Percentiles rank a stretch among this genome's conserved stretches.
phyloP scores from a whole-genome alignment of 2,888 invertebrate genomes.

The Ochropleura plecta region DNA sequence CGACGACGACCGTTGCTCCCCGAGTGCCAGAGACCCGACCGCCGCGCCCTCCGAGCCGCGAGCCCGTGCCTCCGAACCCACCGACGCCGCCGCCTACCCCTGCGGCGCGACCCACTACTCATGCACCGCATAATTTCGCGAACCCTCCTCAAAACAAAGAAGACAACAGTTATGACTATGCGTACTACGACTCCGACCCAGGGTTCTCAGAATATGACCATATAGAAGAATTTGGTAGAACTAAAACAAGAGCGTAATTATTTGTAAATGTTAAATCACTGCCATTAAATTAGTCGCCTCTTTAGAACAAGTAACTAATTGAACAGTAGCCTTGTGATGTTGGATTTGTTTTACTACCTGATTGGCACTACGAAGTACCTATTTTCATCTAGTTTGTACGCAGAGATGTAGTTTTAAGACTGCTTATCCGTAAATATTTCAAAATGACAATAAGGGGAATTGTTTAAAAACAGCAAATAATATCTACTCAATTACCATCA shows the following conservation, averaged over 20 bases:
- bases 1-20: constrained; percentile 74
- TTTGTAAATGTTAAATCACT: constrained; percentile 74
- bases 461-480: constrained; percentile 12
- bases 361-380: constrained; percentile 34
- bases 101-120: constrained; percentile 72
- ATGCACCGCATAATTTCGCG: constrained; percentile 73
- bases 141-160: constrained; percentile 91
- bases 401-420: constrained; percentile 48
- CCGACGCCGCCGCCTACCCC: constrained; percentile 68
- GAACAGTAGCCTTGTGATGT: constrained; percentile 40
- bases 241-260: constrained; percentile 84
- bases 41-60: constrained; percentile 71
- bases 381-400: constrained; percentile 21
- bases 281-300: constrained; percentile 89
- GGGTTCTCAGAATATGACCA: constrained; percentile 91
- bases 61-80: constrained; percentile 64
- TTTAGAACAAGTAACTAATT: constrained; percentile 71
- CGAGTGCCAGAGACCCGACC: constrained; percentile 74
- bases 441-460: constrained; percentile 7
- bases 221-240: constrained; percentile 92
- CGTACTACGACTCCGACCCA: constrained; percentile 94
- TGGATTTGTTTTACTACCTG: constrained; percentile 36
- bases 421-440: constrained; percentile 12
- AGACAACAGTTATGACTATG: constrained; percentile 95
- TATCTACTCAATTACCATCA: constrained; percentile 34